Evolutionary conservation across 2,888 invertebrate genomes (phyloP), one percentile per base, ranked within the genome.

Genomic region (Erebia epiphron): DNA sequence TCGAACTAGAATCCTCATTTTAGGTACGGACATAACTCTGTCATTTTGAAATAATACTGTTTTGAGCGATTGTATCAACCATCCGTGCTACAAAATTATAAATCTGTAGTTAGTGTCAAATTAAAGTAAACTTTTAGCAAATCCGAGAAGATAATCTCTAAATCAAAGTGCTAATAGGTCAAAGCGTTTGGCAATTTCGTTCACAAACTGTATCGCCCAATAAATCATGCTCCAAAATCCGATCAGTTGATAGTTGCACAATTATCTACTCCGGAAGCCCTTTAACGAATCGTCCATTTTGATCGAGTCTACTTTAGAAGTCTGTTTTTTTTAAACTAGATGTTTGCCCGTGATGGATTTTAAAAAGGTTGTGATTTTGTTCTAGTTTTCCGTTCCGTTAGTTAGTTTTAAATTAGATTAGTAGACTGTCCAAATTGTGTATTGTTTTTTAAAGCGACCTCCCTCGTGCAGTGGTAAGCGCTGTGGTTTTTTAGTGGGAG

Each of bases 91-190:
- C 10, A 16, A 10, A 52, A 52, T 18, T 54, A 18, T 18, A 54
- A 11, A 54, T 54, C 54, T 54, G 16, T 16, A 52, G 16, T 18
- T 10, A 18, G 18, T 35, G 1, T n/a, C 35, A 14, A 35, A 26
- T 60, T 43, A 61, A 61, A 18, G 61, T 5, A 5, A 61, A 43
- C 46, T 46, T 61, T 46, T 61, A 43, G 43, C 18, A 46, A 61
- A 61, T 60, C n/a, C n/a, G 58, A n/a, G 58, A 60, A 41, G n/a
- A n/a, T 35, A 87, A 9, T 18, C 54, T 3, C 18, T 54, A 54
- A 54, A 86, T 86, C 86, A 85, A 78, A 78, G 80, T 80, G 84
- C 84, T 87, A 89, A 88, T 87, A 86, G 85, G 83, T 87, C 85
- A 86, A 88, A 90, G 89, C 85, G 82, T 83, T 80, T 76, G 78